These are phyloP conservation scores for Xestobium rufovillosum DNA, from an alignment of 2,888 invertebrate genomes.

Conservation along the genomic window DNA sequence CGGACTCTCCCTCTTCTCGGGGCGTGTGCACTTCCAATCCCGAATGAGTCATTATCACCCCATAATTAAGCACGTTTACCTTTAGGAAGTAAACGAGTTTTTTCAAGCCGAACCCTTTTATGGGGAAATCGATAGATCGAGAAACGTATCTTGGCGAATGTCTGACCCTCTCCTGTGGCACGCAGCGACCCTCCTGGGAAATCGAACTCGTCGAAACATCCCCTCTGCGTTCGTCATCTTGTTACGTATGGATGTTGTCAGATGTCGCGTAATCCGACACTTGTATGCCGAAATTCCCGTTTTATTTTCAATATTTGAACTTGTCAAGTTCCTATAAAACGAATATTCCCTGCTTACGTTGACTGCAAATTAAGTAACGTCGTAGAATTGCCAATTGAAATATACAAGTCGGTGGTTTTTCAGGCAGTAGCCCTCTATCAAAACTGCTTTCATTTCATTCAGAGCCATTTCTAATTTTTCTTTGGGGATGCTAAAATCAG, in stretches of 20 bases:
- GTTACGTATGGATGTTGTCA: slow-evolving; percentile 21
- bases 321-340: too few relatives aligned
- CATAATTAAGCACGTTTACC: slow-evolving; percentile 22
- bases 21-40: slow-evolving; percentile 11
- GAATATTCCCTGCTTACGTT: too few relatives aligned
- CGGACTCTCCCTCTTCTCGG: too few relatives aligned
- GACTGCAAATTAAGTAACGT: too few relatives aligned
- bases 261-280: slow-evolving; percentile 19
- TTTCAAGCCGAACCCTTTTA: slow-evolving; percentile 15
- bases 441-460: too few relatives aligned
- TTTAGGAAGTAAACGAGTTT: slow-evolving; percentile 9
- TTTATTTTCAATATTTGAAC: too few relatives aligned
- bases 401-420: too few relatives aligned
- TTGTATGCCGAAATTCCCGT: slow-evolving; percentile 17
- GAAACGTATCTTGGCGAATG: slow-evolving; percentile 18
- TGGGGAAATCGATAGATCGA: slow-evolving; percentile 23
- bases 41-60: slow-evolving; percentile 23
- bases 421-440: too few relatives aligned
- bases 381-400: too few relatives aligned
- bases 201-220: slow-evolving; percentile 21
- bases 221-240: slow-evolving; percentile 23
- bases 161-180: slow-evolving; percentile 17
- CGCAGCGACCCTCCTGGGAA: slow-evolving; percentile 22
- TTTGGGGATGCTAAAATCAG: too few relatives aligned
- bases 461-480: too few relatives aligned